phyloP scores from a whole-genome alignment of 1,140 invertebrate species.

The Cydia splendana region DNA sequence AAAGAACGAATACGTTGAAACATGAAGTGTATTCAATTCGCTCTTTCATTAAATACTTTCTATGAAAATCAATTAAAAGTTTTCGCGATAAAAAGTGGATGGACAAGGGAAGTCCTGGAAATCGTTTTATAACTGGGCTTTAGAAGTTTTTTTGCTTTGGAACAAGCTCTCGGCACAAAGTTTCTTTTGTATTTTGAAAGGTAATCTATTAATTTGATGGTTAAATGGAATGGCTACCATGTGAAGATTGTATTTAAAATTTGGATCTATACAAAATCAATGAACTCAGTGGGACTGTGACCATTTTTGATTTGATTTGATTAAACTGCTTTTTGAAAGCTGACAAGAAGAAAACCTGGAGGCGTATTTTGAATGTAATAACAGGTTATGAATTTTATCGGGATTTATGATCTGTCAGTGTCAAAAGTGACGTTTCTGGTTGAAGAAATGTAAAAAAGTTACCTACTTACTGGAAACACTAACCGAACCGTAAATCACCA shows the following conservation, averaged over 20 bases:
- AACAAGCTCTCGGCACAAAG: neutral
- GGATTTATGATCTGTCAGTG: too few relatives aligned
- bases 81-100: conserved; percentile 7
- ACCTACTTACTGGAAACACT: too few relatives aligned
- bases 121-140: conserved; percentile 1
- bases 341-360: too few relatives aligned
- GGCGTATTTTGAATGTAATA: too few relatives aligned
- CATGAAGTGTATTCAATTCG: neutral
- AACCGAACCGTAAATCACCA: too few relatives aligned
- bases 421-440: too few relatives aligned
- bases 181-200: neutral
- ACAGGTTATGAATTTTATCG: too few relatives aligned
- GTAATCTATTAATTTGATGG: neutral
- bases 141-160: conserved; percentile 10
- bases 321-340: too few relatives aligned
- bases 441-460: too few relatives aligned
- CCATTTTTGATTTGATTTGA: neutral
- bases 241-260: neutral
- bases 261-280: neutral
- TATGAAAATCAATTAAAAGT: conserved; percentile 22
- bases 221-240: neutral
- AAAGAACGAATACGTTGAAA: neutral
- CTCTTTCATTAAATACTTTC: conserved; percentile 16
- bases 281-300: too few relatives aligned
- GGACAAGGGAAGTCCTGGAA: neutral